Base-by-base conservation (phyloP, 2,113 vertebrate species). In the Leptosomus discolor region DNA sequence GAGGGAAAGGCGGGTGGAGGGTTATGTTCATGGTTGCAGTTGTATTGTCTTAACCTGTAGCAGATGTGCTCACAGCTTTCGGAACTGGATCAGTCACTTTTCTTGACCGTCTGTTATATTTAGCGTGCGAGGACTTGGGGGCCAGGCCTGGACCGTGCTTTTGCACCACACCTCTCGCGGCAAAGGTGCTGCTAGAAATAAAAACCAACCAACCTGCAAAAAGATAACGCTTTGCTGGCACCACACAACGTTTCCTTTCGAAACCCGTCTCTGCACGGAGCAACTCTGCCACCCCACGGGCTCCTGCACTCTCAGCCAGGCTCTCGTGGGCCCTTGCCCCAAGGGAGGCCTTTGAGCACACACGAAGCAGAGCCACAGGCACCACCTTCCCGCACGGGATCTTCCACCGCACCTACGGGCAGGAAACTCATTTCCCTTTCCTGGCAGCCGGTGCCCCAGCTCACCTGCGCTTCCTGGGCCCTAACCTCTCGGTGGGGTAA, bases 41-140 rank as follows among this genome's bases (percentile, higher is more conserved):
- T 87, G 74, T 39, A 23, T 82, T 63, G 75, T 39, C 21, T 85
- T 97, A 96, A 96, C 94, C 92, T 95, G 92, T 8, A 95, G 92
- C 95, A 96, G 95, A 96, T 94, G 96, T 92, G 75, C 56, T 56
- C 1, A 12, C 6, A 51, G 83, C n/a, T 57, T 5, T 83, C 8
- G 0, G 74, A 48, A 6, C 75, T 67, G 90, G 37, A 32, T 19
- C 54, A 61, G 76, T 11, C 50, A 2, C 90, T 92, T 46, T 8
- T 23, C 61, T 3, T 20, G 17, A 39, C 13, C 1, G 29, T 4
- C 80, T 41, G 2, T 11, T 63, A 68, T 1, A 30, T 23, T 71
- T 50, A 30, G 60, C 1, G 8, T 30, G 82, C 2, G 6, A 78
- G 57, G 1, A 5, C 46, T 50, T 2, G 32, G 74, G 57, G 81